Conservation (phyloP, 2,797 vertebrate species). For the Lacerta bilineata region DNA sequence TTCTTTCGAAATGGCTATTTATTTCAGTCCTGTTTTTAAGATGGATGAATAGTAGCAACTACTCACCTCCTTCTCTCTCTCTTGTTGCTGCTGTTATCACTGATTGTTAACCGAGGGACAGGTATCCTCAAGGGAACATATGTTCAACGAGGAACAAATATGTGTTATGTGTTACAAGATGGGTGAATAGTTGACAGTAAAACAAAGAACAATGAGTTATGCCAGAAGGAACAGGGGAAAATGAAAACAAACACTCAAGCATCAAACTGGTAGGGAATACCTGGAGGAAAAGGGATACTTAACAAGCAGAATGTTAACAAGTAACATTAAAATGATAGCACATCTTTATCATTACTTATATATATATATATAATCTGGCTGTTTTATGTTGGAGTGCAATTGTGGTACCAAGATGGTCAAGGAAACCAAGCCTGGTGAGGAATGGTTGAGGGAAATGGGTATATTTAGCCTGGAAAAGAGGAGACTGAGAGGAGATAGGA, state of each 20-base stretch:
- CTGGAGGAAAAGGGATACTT: slow-evolving; percentile 27
- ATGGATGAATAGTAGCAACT: slow-evolving; percentile 37
- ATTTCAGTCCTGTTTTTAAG: slow-evolving; percentile 48
- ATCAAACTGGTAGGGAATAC: slow-evolving; percentile 23
- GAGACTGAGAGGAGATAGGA: too few species aligned
- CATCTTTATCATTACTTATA: neutral
- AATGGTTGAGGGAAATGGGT: too few species aligned
- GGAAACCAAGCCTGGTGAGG: too few species aligned
- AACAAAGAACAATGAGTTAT: slow-evolving; percentile 52
- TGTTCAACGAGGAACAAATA: slow-evolving; percentile 44
- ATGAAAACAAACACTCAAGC: slow-evolving; percentile 44
- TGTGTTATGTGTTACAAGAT: slow-evolving; percentile 45
- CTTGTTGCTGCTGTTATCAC: slow-evolving; percentile 29
- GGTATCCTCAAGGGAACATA: slow-evolving; percentile 66
- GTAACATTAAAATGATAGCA: neutral
- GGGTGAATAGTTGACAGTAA: slow-evolving; percentile 54
- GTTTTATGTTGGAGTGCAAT: neutral
- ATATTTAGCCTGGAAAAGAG: too few species aligned
- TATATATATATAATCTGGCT: neutral
- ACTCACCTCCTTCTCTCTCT: slow-evolving; percentile 10
- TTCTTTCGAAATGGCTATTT: slow-evolving; percentile 20
- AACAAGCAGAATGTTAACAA: slow-evolving; percentile 35
- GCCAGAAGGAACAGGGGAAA: slow-evolving; percentile 50
- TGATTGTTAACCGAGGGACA: slow-evolving; percentile 63
- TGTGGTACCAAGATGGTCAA: too few species aligned